Base-by-base conservation (phyloP, 2,888 invertebrate genomes). In the Leptinotarsa peninsularis region DNA sequence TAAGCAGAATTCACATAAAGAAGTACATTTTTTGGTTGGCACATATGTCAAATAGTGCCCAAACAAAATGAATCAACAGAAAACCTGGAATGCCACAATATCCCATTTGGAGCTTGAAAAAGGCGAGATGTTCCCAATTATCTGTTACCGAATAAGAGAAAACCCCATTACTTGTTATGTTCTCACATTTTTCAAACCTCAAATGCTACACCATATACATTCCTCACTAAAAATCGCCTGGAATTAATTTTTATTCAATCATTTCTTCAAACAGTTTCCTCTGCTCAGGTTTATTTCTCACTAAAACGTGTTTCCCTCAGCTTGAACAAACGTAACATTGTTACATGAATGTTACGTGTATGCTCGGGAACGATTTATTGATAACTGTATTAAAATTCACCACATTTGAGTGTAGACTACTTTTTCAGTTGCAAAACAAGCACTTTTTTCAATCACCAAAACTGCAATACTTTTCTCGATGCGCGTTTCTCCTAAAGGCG, bases 1-100 rank as follows among this genome's bases (percentile, higher is more conserved):
- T 58, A 58, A 58, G 58, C 58, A 58, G 15, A 58, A 23, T 23
- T 23, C 23, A 58, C 23, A 58, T 58, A 54, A 54, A 54, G n/a
- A 10, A 54, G 58, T 58, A 23, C 21, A 58, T 58, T 58, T 58
- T 23, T 58, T 23, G 21, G 23, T 58, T 58, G 58, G 58, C 58
- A 58, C 58, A 58, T 21, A 58, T 58, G 58, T 58, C 58, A 23
- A 52, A 58, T 14, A 58, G 58, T 58, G 23, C 23, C 58, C 58
- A 15, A 4, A 58, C 7, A 21, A 58, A 58, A 52, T 4, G 14
- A 15, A 52, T n/a, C 52, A n/a, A 52, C 15, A 52, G n/a, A 43
- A 2, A 4, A 17, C 52, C 52, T 52, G 52, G n/a, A 52, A 52
- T n/a, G 17, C 52, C 15, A 52, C n/a, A 17, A 17, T 52, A 52